Evolutionary conservation across 1,140 invertebrate genomes (phyloP).

Genomic region (Latrodectus geometricus): DNA sequence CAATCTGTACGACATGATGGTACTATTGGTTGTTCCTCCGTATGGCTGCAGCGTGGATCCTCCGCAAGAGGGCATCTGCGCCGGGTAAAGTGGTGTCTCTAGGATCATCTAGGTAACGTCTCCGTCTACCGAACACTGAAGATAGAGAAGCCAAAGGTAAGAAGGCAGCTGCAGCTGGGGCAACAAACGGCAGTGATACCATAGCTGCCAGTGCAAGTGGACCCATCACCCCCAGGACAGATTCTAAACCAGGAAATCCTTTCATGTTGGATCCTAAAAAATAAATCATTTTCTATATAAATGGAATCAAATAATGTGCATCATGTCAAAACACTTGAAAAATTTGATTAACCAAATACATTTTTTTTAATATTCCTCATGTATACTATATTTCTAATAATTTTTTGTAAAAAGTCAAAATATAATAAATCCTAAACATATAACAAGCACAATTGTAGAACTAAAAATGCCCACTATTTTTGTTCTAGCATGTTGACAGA

Average conservation of each 20-base stretch:
- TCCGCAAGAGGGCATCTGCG: conserved; percentile 15
- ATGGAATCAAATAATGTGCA: too few relatives aligned
- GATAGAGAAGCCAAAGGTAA: conserved; percentile 36
- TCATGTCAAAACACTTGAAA: too few relatives aligned
- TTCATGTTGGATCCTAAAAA: not conserved
- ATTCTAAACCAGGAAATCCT: conserved; percentile 25
- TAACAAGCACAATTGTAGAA: too few relatives aligned
- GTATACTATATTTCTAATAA: too few relatives aligned
- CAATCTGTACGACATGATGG: too few relatives aligned
- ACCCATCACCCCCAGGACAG: conserved; percentile 19
- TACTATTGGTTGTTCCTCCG: conserved; percentile 3
- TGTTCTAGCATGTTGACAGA: too few relatives aligned
- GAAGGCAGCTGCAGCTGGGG: conserved; percentile 43
- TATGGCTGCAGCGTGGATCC: conserved; percentile 36
- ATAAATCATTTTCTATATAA: too few relatives aligned
- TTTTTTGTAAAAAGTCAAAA: too few relatives aligned
- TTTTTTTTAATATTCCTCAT: too few relatives aligned
- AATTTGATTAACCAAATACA: too few relatives aligned
- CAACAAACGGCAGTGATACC: conserved; percentile 46
- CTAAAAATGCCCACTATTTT: too few relatives aligned
- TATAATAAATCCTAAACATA: too few relatives aligned
- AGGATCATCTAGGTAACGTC: conserved; percentile 23
- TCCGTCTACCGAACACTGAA: conserved; percentile 33
- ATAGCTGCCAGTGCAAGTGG: conserved; percentile 52
- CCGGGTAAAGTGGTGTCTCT: not conserved